These are phyloP conservation scores for Osmoderma eremita DNA, from an alignment of 2,888 invertebrate species.

Conservation along the genomic window DNA sequence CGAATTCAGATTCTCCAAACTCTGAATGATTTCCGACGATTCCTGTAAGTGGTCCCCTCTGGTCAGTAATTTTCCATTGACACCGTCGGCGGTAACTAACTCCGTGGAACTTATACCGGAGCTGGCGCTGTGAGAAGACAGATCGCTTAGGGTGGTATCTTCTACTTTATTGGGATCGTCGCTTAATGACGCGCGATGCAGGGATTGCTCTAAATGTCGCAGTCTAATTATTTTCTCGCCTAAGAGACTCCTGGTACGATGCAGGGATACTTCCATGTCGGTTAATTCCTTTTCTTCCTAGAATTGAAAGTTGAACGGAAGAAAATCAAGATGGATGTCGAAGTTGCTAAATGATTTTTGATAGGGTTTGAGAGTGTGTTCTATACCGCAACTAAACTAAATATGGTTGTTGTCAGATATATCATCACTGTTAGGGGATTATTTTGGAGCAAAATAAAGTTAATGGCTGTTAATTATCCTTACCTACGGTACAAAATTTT, in stretches of 20 bases:
- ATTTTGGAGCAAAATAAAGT: no score
- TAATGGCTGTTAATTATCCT: neutral
- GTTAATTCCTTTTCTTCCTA: conserved; percentile 85
- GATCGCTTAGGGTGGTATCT: conserved; percentile 73
- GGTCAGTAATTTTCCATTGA: conserved; percentile 42
- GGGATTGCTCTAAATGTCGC: conserved; percentile 81
- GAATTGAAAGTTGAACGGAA: conserved; percentile 52
- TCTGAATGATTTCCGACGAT: conserved; percentile 76
- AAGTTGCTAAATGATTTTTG: no score
- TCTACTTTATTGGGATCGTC: conserved; percentile 61
- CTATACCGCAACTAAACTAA: no score
- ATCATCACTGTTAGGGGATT: no score
- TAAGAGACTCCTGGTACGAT: conserved; percentile 80
- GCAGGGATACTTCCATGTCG: conserved; percentile 84
- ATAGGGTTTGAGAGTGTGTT: no score
- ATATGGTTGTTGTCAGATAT: no score
- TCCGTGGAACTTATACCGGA: conserved; percentile 76
- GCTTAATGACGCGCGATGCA: conserved; percentile 69
- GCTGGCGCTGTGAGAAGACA: conserved; percentile 71
- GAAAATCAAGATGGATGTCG: no score
- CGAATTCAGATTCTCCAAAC: conserved; percentile 74
- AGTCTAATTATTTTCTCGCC: conserved; percentile 86
- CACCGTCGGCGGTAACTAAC: conserved; percentile 68
- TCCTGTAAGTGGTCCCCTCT: conserved; percentile 68
- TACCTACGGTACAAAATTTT: conserved; percentile 27